Conservation (phyloP, 2,888 invertebrate species). For the Azorinus chamasolen region DNA sequence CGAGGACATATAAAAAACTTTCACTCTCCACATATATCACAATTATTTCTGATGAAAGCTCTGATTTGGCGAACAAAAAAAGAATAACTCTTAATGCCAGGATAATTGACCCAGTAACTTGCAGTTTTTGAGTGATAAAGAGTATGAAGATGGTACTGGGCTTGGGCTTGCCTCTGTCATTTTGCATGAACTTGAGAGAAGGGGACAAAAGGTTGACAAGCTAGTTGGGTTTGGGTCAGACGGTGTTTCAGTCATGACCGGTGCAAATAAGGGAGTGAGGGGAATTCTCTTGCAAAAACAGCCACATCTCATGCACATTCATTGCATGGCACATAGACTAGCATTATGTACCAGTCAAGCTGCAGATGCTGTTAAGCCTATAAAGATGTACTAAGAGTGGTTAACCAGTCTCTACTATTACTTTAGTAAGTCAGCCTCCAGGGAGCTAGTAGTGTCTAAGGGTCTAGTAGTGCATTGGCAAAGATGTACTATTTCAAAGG, state of each 20-base stretch:
- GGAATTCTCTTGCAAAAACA: conserved; percentile 28
- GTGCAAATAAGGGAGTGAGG: conserved; percentile 34
- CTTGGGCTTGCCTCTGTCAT: conserved; percentile 35
- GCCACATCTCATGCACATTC: conserved; percentile 43
- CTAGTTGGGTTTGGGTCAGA: conserved; percentile 51
- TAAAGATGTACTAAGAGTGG: conserved; percentile 28
- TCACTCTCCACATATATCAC: conserved; percentile 28
- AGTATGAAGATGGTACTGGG: conserved; percentile 37
- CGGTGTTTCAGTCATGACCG: conserved; percentile 47
- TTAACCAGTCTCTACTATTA: conserved; percentile 12
- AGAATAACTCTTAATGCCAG: conserved; percentile 41
- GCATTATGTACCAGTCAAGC: conserved; percentile 51
- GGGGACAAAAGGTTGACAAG: conserved; percentile 16
- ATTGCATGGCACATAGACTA: conserved; percentile 51
- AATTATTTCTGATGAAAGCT: conserved; percentile 42
- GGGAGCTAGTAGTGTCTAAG: conserved; percentile 12
- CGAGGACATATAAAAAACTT: conserved; percentile 20
- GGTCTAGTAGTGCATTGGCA: conserved; percentile 12
- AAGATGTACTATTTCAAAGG: too few relatives aligned
- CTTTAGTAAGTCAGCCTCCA: conserved; percentile 4
- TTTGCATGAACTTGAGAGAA: conserved; percentile 18
- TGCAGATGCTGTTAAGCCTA: conserved; percentile 20
- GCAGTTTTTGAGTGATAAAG: conserved; percentile 17
- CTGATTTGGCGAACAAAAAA: conserved; percentile 39
- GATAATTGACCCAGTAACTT: conserved; percentile 25